Base-by-base conservation (phyloP, 2,888 invertebrate genomes). In the Augochlorella aurata region DNA sequence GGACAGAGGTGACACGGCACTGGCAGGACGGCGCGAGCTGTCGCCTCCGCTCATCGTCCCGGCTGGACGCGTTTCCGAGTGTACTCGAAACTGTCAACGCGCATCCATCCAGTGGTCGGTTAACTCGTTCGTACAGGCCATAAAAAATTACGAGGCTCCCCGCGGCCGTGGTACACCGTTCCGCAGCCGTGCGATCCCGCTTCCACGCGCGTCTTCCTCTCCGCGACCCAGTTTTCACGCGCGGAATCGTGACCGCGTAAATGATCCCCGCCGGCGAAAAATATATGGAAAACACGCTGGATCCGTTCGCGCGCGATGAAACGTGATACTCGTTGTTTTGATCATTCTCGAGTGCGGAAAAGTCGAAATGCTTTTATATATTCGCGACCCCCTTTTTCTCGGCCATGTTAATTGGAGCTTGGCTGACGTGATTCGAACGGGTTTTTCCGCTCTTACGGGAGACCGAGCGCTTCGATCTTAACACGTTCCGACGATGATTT, bases 31-130 rank as follows among this genome's bases (percentile, higher is more conserved):
- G 79, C 65, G 68, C 78, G 81, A 83, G 67, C 84, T 83, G 86
- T 83, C 86, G 65, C 67, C 68, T 79, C 69, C 18, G 74, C 73
- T 79, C 44, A 47, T 67, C 82, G 66, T 69, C 54, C 63, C 50
- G 54, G 10, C 52, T 16, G 72, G 12, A 52, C 71, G 49, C 72
- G 76, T 58, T 54, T 49, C 45, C 73, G 61, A 74, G 80, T 70
- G 44, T 77, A 76, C 84, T 86, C 80, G 47, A 78, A 69, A 83
- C 83, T 81, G 78, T 86, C 86, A 78, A 83, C 86, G 73, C 73
- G 72, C 38, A 83, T 84, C 83, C 83, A 79, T 83, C 79, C 77
- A 44, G 66, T 73, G 66, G 74, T 52, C 54, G 76, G 79, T 79
- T 82, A 82, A 66, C 79, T 83, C 58, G 79, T 67, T 82, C 45